Conservation (phyloP, 2,113 vertebrate genomes). For the Microcebus griseorufus region DNA sequence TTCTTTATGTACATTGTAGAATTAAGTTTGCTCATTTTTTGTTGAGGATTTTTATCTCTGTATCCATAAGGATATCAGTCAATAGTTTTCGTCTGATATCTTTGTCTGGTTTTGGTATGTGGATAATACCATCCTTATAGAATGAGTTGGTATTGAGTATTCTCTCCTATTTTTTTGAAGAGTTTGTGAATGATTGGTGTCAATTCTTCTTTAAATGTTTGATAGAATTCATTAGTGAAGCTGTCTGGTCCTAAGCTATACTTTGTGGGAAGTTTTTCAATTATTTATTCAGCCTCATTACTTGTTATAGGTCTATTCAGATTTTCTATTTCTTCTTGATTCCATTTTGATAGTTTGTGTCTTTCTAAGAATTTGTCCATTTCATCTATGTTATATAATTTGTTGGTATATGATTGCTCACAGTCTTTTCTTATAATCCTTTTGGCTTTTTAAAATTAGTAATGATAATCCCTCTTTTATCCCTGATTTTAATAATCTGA, state of each 20-base stretch:
- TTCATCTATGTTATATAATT: not conserved
- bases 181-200: not conserved
- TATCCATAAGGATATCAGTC: not conserved
- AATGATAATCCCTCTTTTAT: not conserved
- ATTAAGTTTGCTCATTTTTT: not conserved
- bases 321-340: not conserved
- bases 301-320: not conserved
- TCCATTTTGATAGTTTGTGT: not conserved
- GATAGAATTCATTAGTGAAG: not conserved
- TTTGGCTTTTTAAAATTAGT: not conserved
- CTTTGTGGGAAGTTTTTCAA: not conserved
- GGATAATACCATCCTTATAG: not conserved
- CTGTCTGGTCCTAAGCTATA: not conserved
- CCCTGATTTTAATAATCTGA: not conserved
- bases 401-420: not conserved
- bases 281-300: not conserved
- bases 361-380: not conserved
- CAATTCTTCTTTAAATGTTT: not conserved
- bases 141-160: not conserved
- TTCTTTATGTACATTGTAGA: not conserved
- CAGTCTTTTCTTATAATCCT: not conserved
- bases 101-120: not conserved
- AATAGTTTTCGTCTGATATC: not conserved
- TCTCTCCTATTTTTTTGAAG: not conserved
- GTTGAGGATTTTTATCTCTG: not conserved